Base-by-base conservation (phyloP, 2,797 vertebrate species). In the Hephaestus fuliginosus region DNA sequence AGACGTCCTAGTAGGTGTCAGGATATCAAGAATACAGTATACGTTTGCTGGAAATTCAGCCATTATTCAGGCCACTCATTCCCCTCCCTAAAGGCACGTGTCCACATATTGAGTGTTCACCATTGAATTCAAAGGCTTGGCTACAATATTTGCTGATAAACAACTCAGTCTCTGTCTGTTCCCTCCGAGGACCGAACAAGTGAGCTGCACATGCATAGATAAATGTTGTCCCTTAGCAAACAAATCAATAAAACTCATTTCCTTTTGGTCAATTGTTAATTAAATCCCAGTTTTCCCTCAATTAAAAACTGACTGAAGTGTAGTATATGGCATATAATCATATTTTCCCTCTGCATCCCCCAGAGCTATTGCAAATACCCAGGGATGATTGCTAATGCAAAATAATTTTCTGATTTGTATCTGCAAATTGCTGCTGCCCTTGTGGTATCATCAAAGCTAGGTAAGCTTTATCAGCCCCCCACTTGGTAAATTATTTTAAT, bases 161-260 rank as follows among this genome's bases (percentile, higher is more conserved):
- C 83, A 91, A 84, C 82, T 80, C 76, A 2, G 63, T 69, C 76
- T 76, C 81, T 81, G 65, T 81, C 85, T 41, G 58, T 78, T 80
- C 67, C 75, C 89, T 87, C 81, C 18, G 17, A 72, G 81, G 71
- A 83, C 83, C 63, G 30, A 76, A 81, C 61, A 36, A 77, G 74
- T 76, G 76, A 88, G 84, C 81, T 73, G 79, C 81, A 85, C 74
- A 63, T 69, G 79, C 79, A 82, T 13, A 86, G 75, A 89, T 77
- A 73, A 82, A 89, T 89, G 86, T 87, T 89, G 89, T 91, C 79
- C 83, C 87, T 88, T 70, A 33, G 90, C 92, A 93, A 95, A 95
- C 92, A 93, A 93, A 95, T 95, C 94, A 94, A 95, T 95, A 92
- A 93, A 93, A 88, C 91, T 93, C 30, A 94, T 95, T 95, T 95